Conservation (phyloP, 35 echinoderm and acorn worm genomes). For the Apostichopus californicus region DNA sequence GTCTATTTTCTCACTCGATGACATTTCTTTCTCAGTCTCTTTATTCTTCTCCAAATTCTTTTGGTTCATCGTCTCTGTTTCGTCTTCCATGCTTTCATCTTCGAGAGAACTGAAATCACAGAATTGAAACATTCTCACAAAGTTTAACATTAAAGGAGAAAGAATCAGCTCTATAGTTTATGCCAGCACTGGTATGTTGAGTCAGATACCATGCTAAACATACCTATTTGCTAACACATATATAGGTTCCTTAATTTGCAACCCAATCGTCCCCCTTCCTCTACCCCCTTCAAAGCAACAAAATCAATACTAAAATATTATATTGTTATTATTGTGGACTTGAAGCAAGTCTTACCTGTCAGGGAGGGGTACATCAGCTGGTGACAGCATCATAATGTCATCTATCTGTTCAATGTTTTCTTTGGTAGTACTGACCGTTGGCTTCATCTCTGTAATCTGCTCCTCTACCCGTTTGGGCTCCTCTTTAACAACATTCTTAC, state of each 20-base stretch:
- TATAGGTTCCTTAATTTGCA: too few species aligned
- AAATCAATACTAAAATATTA: too few species aligned
- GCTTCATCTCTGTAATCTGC: background rate
- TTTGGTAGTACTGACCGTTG: background rate
- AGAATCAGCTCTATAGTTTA: background rate
- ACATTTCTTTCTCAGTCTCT: background rate
- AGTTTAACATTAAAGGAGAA: background rate
- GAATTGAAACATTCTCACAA: background rate
- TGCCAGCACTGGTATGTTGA: background rate
- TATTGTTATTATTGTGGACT: too few species aligned
- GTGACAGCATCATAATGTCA: slow-evolving; percentile 31
- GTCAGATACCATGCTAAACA: too few species aligned
- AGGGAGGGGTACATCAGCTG: slow-evolving; percentile 25
- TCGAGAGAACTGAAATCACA: slow-evolving; percentile 22
- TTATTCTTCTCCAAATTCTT: slow-evolving; percentile 50
- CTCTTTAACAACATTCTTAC: background rate
- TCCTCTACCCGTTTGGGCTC: background rate
- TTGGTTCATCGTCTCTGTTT: slow-evolving; percentile 64
- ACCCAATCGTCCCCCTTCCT: too few species aligned
- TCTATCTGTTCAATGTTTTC: background rate
- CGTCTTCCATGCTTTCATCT: slow-evolving; percentile 7
- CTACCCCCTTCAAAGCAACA: too few species aligned
- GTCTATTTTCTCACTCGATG: background rate
- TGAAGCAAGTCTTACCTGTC: background rate
- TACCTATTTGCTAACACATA: too few species aligned